Percentiles rank a stretch among this genome's conserved stretches.
Evolutionary conservation across 2,113 vertebrate genomes (phyloP).

Genomic region (Piaya cayana): DNA sequence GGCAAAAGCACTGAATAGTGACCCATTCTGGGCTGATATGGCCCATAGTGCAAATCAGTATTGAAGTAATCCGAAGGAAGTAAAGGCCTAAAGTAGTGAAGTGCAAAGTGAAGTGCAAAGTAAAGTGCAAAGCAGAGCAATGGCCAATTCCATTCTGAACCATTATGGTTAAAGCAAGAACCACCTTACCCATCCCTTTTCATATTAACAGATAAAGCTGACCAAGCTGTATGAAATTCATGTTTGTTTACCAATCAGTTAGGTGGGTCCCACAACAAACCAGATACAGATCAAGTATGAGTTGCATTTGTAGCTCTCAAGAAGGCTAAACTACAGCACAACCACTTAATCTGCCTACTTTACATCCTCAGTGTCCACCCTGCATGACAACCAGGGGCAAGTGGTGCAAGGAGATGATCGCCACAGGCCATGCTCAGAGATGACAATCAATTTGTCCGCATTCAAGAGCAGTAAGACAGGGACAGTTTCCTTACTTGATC

Average conservation of each 20-base stretch:
- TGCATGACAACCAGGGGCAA: not conserved
- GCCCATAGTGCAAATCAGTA: not conserved
- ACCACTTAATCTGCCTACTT: not conserved
- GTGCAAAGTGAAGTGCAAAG: rapidly evolving
- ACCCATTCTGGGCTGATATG: not conserved
- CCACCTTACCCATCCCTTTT: not conserved
- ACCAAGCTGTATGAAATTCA: not conserved
- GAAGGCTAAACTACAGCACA: not conserved
- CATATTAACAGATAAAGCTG: not conserved
- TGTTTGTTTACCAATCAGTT: not conserved
- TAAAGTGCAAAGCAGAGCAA: not conserved
- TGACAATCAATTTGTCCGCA: not conserved
- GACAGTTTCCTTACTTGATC: not conserved
- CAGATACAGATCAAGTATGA: not conserved
- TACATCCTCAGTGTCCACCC: not conserved
- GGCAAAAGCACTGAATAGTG: not conserved
- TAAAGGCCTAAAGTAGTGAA: not conserved
- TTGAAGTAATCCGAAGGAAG: not conserved
- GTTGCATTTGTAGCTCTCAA: not conserved
- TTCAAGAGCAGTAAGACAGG: not conserved
- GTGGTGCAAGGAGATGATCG: not conserved
- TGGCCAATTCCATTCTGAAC: not conserved
- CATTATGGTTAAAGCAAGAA: not conserved
- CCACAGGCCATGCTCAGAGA: not conserved
- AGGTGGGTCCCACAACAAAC: not conserved